These are phyloP conservation scores for Tenualosa ilisha DNA, from an alignment of 2,797 vertebrate species.

Conservation along the genomic window DNA sequence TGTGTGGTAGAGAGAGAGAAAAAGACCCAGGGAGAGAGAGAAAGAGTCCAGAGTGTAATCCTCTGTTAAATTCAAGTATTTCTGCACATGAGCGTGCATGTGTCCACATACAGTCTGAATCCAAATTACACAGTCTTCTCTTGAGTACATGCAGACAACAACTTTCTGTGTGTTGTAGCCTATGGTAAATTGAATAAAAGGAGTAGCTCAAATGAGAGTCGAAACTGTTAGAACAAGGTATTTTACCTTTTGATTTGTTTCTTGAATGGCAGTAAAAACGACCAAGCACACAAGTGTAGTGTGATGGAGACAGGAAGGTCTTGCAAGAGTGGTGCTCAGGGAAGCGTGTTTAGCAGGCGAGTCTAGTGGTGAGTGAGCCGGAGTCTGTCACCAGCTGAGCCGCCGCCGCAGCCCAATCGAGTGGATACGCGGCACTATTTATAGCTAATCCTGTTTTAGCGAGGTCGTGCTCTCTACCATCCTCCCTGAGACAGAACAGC, in stretches of 20 bases:
- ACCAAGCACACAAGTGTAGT: too few species aligned
- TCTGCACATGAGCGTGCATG: conserved; percentile 46
- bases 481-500: conserved; percentile 61
- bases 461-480: conserved; percentile 78
- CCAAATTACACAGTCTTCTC: conserved; percentile 12
- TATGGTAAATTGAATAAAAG: not conserved
- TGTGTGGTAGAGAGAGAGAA: not conserved
- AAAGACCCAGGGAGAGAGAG: conserved; percentile 9
- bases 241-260: not conserved
- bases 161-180: not conserved
- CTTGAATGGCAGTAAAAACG: not conserved
- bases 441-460: conserved; percentile 77
- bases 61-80: conserved; percentile 35
- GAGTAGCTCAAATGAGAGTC: not conserved
- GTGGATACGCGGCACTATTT: conserved; percentile 79
- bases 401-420: conserved; percentile 59
- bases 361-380: conserved; percentile 18
- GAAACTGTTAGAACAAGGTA: not conserved
- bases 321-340: not conserved
- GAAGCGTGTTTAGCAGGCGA: not conserved
- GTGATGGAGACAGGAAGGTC: not conserved
- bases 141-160: not conserved
- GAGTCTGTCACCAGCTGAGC: conserved; percentile 50
- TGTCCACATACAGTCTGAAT: conserved; percentile 30
- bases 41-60: conserved; percentile 47